Evolutionary conservation across 37 sponge, comb jelly and placozoan genomes (phyloP).

Genomic region (Theonella swinhoei): DNA sequence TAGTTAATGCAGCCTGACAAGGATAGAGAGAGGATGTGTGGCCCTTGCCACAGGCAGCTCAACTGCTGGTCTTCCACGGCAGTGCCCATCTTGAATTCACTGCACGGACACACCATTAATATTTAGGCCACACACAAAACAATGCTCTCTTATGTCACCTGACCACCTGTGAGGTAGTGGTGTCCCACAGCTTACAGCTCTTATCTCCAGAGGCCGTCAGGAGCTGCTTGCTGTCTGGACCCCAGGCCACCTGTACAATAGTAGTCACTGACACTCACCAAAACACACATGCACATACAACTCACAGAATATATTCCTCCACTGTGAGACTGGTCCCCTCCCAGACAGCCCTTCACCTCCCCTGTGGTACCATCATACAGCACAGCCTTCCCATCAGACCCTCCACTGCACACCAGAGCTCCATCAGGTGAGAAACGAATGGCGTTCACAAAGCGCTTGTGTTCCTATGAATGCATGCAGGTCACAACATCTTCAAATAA

Average conservation of each 20-base stretch:
- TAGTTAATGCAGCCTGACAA: slow-evolving; percentile 94
- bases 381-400: slow-evolving; percentile 86
- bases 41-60: slow-evolving; percentile 95
- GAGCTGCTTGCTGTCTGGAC: slow-evolving; percentile 80
- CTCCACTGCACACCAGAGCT: slow-evolving; percentile 78
- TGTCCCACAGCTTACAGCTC: slow-evolving; percentile 95
- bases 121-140: background rate
- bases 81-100: slow-evolving; percentile 90
- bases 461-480: slow-evolving; percentile 38
- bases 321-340: slow-evolving; percentile 84
- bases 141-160: slow-evolving; percentile 39
- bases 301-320: slow-evolving; percentile 91
- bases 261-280: background rate
- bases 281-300: slow-evolving; percentile 4
- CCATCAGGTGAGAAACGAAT: slow-evolving; percentile 92
- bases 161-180: slow-evolving; percentile 75
- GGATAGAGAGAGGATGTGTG: slow-evolving; percentile 87
- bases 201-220: slow-evolving; percentile 98
- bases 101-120: background rate
- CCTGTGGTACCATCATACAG: slow-evolving; percentile 90
- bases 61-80: slow-evolving; percentile 90
- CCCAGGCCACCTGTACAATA: slow-evolving; percentile 69
- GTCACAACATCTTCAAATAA: background rate
- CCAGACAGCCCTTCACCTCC: slow-evolving; percentile 74
- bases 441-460: slow-evolving; percentile 82